These are phyloP conservation scores for Pomacea canaliculata DNA, from an alignment of 2,888 invertebrate genomes.

Conservation along the genomic window DNA sequence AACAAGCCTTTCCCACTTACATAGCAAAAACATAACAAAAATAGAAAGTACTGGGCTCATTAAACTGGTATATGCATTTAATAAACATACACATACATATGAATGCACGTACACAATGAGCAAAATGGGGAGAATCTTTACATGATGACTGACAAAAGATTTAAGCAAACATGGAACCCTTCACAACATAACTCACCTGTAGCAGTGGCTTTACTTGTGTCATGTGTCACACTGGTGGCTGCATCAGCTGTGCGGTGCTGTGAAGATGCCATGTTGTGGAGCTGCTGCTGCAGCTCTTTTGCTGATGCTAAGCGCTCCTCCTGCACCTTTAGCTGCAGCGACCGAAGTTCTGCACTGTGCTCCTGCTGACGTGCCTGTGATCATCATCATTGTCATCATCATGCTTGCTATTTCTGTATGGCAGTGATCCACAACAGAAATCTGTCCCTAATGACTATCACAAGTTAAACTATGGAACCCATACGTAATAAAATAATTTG, in stretches of 20 bases:
- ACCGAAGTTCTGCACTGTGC: conserved; percentile 56
- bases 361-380: conserved; percentile 59
- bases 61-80: too few species aligned
- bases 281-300: conserved; percentile 49
- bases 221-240: background rate
- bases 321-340: conserved; percentile 55
- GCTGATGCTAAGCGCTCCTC: conserved; percentile 55
- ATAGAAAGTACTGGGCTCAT: too few species aligned
- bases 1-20: too few species aligned
- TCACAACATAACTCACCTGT: background rate
- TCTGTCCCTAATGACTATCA: background rate
- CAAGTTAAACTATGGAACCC: too few species aligned
- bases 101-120: too few species aligned
- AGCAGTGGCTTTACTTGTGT: background rate
- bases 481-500: too few species aligned
- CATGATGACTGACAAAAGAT: too few species aligned
- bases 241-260: background rate
- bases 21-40: too few species aligned
- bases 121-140: too few species aligned
- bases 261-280: background rate
- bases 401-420: background rate
- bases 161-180: too few species aligned
- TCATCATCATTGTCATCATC: too few species aligned
- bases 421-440: background rate
- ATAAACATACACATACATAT: too few species aligned